These are phyloP conservation scores for Vombatus ursinus DNA, from an alignment of 2,113 vertebrate species.

Conservation along the genomic window DNA sequence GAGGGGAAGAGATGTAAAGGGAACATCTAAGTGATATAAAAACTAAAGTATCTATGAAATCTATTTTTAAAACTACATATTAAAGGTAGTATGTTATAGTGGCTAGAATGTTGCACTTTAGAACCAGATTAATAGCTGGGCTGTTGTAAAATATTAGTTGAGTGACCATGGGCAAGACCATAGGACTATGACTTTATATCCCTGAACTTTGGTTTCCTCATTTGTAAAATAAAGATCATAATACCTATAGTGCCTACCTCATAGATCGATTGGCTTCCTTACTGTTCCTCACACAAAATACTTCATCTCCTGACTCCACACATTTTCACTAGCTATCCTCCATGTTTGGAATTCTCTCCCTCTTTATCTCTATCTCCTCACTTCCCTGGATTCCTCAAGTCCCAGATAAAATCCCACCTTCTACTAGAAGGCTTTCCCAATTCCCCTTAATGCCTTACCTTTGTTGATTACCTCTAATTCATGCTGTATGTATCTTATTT, in stretches of 20 bases:
- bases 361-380: not conserved
- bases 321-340: not conserved
- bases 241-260: not conserved
- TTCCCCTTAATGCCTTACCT: not conserved
- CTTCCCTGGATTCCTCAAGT: not conserved
- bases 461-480: not conserved
- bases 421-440: not conserved
- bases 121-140: not conserved
- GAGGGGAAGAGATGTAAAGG: no score
- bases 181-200: no score
- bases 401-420: not conserved
- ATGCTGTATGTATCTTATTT: not conserved
- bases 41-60: no score
- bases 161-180: not conserved
- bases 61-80: no score
- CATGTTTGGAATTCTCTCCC: not conserved
- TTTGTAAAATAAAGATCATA: not conserved
- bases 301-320: not conserved
- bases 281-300: not conserved
- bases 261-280: not conserved
- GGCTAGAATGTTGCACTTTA: not conserved
- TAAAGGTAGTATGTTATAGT: not conserved
- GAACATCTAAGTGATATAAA: no score
- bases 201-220: not conserved
- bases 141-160: not conserved